Base-by-base conservation (phyloP, 2,113 vertebrate genomes). In the Oryzias javanicus region DNA sequence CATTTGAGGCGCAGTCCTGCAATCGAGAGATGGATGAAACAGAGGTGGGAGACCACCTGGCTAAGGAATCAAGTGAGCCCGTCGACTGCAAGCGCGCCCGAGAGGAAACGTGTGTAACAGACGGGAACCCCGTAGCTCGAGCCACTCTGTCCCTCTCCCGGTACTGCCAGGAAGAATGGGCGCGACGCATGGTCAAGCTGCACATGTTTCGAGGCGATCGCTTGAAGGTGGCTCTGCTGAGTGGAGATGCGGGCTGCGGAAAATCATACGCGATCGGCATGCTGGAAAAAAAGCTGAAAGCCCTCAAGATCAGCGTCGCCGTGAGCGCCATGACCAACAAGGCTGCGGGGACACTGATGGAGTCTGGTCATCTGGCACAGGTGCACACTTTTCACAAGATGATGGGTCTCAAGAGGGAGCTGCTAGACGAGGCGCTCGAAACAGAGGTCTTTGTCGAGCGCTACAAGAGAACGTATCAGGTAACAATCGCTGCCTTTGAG, bases 321-420 rank as follows among this genome's bases (percentile, higher is more conserved):
- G 57, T 48, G 49, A 42, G 66, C 56, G 57, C 66, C 6, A 60
- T 48, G 50, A 60, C 57, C 6, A 68, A 68, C 44, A 68, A 60
- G 20, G 66, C 57, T 0, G 66, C 44, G 0, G 66, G 20, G 0
- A 1, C 10, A 1, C 17, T 68, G 17, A 42, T 24, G 29, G 66
- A 60, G 4, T 18, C 29, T 0, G 1, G 29, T 4, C 27, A 16
- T 0, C 0, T 41, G 15, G 16, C 12, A 2, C 1, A 4, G 0
- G 57, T 68, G 4, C 25, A 27, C 19, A 54, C 66, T 0, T 60
- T 68, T 12, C 66, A 68, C 44, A 60, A 42, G 41, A 47, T 60
- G 56, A 60, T 68, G 66, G 57, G 65, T 0, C 44, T 68, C 8
- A 68, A 47, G 1, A 41, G 13, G 7, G 27, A 47, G 2, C 49